Base-by-base conservation (phyloP, 2,888 invertebrate genomes). In the Pilophorus perplexus region DNA sequence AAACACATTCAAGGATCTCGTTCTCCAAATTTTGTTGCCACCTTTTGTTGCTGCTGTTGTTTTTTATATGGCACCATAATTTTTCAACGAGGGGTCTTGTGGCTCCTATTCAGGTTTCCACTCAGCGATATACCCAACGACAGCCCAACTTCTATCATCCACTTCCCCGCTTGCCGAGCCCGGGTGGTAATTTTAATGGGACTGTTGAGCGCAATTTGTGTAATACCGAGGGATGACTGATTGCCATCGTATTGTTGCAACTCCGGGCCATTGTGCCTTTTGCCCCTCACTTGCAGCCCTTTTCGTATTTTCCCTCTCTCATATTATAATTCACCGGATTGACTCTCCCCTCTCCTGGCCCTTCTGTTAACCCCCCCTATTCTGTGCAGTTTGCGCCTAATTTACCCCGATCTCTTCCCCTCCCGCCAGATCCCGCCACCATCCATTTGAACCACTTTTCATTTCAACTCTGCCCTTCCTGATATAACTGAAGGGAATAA, bases 241-340 rank as follows among this genome's bases (percentile, higher is more conserved):
- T 64, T 64, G 64, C 64, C 64, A 44, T 37, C 64, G 64, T 64
- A 64, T 64, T 64, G 64, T 64, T 64, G 64, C 64, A 50, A 64
- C 52, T 54, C 64, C 6, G 25, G 4, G 33, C 55, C 46, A 60
- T 60, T 60, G 60, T 60, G 38, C 59, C 55, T n/a, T 16, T 23
- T 22, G 23, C 27, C 23, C 18, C 22, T 3, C 33, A 3, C 28
- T 12, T 23, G 18, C 27, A 52, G 16, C 52, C 52, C 52, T 25
- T 28, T 16, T 12, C 62, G 52, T 52, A 48, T 64, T 64, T 50
- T 64, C 64, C 52, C 52, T 64, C 64, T 52, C 64, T 52, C 52
- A 64, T 64, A 64, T 64, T 64, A 64, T 64, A 64, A 64, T 64
- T 64, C 64, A 64, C 64, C 64, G 64, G 64, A 54, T 64, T 64